Evolutionary conservation across 2,113 vertebrate genomes (phyloP), one percentile per base, ranked within the genome.

Genomic region (Gadus chalcogrammus): DNA sequence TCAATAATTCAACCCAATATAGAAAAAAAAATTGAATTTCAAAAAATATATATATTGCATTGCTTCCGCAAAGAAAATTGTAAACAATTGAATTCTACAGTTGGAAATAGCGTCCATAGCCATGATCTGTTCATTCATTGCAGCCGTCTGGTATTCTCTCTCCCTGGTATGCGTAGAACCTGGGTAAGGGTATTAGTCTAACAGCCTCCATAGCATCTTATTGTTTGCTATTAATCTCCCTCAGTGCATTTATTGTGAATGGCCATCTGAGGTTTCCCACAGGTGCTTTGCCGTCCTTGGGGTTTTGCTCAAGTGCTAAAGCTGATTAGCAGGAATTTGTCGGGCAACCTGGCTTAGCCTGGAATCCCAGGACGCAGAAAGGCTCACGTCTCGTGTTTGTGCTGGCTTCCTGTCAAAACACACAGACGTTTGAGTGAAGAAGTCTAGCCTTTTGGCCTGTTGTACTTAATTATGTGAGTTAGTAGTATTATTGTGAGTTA

Each of bases 271-370:
- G 72, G 80, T 90, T 90, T 92, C 88, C 85, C 91, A 91, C 89
- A 87, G 85, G 74, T 85, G 78, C 84, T 90, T 87, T 82, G 76
- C 83, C 73, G 73, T 84, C 58, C 64, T 82, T 79, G 75, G 61
- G 80, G 88, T 81, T 92, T 89, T 88, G 78, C 79, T 66, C 76
- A 82, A 90, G 80, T 85, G 82, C 80, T 85, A 85, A 89, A 91
- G 84, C 84, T 88, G 89, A 91, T 92, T 90, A 90, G 74, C 65
- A 60, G 61, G 78, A 67, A 77, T 85, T 86, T 84, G 80, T 86
- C 84, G 72, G 59, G 79, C 79, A 83, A 78, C 61, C 70, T 73
- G 68, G 84, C 83, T 76, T 69, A 69, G 42, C 71, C 82, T 73
- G 42, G 42, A 77, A 52, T 80, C 60, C 60, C 55, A 58, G 5